Percentiles rank a stretch among this genome's conserved stretches.
Evolutionary conservation across 2,797 vertebrate species (phyloP).

Genomic region (Pseudochromis fuscus): DNA sequence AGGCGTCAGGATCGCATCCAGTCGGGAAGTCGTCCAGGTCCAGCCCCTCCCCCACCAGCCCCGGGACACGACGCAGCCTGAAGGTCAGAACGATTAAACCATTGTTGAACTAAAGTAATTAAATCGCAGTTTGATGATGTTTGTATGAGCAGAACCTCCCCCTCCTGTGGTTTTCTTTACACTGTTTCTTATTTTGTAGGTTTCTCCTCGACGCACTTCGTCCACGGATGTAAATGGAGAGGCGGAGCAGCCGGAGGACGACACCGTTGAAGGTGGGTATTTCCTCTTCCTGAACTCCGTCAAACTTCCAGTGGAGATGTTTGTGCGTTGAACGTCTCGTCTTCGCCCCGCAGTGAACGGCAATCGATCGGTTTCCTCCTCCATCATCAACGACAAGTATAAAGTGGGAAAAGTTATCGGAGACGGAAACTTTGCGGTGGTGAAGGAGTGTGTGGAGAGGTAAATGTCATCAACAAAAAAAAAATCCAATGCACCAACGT

Average conservation of each 20-base stretch:
- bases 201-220: slow-evolving; percentile 85
- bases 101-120: too few species aligned
- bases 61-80: slow-evolving; percentile 87
- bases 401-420: slow-evolving; percentile 97
- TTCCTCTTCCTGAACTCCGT: neutral
- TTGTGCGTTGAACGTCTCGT: too few species aligned
- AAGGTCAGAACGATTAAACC: slow-evolving; percentile 88
- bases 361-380: slow-evolving; percentile 88
- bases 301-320: too few species aligned
- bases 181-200: slow-evolving; percentile 73
- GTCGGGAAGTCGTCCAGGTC: slow-evolving; percentile 90
- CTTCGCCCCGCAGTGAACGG: slow-evolving; percentile 87
- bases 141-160: too few species aligned
- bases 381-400: slow-evolving; percentile 93
- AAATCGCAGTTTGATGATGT: too few species aligned
- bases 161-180: too few species aligned
- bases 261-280: slow-evolving; percentile 87
- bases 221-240: slow-evolving; percentile 90
- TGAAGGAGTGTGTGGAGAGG: slow-evolving; percentile 96
- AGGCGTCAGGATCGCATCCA: slow-evolving; percentile 88
- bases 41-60: slow-evolving; percentile 91
- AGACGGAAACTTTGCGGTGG: slow-evolving; percentile 97
- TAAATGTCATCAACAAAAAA: neutral
- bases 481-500: too few species aligned
- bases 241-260: slow-evolving; percentile 82